Conservation (phyloP, 2,888 invertebrate species). For the Serripes groenlandicus region DNA sequence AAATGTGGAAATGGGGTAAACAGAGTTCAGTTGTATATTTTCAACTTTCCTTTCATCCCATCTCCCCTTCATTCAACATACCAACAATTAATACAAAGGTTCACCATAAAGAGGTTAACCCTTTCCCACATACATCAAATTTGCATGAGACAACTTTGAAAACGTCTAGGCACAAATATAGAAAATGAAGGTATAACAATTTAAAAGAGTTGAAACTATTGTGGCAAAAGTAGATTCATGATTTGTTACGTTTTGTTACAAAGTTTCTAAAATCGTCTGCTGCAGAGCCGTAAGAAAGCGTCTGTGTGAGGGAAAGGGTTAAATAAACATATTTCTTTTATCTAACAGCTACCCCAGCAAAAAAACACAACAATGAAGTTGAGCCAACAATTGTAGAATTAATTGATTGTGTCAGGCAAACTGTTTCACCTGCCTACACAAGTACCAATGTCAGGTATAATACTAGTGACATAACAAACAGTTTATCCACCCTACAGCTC, state of each 20-base stretch:
- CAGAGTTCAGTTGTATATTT: too few relatives aligned
- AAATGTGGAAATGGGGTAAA: too few relatives aligned
- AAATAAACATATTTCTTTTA: background rate
- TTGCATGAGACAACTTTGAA: background rate
- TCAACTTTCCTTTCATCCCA: too few relatives aligned
- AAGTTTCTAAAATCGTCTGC: background rate
- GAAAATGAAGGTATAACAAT: background rate
- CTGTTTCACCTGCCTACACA: constrained; percentile 5
- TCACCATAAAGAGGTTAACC: too few relatives aligned
- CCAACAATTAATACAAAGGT: too few relatives aligned
- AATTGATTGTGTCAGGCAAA: constrained; percentile 9
- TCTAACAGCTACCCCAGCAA: background rate
- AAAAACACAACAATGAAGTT: background rate
- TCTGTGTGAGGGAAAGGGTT: background rate
- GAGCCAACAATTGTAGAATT: background rate
- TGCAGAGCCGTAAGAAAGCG: background rate
- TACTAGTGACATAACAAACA: constrained; percentile 16
- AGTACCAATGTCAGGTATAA: constrained; percentile 11
- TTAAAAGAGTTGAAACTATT: background rate
- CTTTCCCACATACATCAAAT: background rate
- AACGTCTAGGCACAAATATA: too few relatives aligned
- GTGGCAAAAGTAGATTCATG: background rate
- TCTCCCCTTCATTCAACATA: too few relatives aligned
- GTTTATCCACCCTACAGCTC: too few relatives aligned
- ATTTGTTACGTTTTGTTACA: background rate